phyloP scores from a whole-genome alignment of 2,113 vertebrate species.

The Sylvietta virens region DNA sequence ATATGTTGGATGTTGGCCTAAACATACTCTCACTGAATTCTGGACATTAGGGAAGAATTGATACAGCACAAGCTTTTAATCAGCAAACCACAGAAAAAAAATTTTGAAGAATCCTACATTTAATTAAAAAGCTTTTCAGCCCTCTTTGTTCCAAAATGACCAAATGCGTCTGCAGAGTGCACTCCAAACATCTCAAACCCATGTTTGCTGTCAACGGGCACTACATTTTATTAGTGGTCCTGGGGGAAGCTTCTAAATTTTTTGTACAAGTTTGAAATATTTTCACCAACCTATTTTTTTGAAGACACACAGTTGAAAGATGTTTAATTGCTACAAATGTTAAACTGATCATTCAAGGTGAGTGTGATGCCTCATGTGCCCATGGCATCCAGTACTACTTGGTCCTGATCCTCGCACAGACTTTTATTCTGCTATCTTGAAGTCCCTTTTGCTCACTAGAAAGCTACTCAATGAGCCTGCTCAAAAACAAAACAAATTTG shows the following conservation, averaged over 20 bases:
- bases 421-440: neutral
- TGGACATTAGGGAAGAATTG: constrained; percentile 20
- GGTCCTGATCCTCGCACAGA: neutral
- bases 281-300: neutral
- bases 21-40: neutral
- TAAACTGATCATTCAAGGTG: neutral
- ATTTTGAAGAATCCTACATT: neutral
- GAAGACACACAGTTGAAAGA: neutral
- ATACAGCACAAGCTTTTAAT: neutral
- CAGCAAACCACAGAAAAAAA: neutral
- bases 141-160: neutral
- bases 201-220: neutral
- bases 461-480: neutral
- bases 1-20: constrained; percentile 16
- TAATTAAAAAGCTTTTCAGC: constrained; percentile 21
- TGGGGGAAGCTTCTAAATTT: neutral
- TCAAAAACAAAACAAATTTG: neutral
- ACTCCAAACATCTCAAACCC: neutral
- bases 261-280: neutral
- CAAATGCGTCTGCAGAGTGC: neutral
- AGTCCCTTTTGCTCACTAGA: neutral
- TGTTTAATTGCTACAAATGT: neutral
- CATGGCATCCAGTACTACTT: neutral
- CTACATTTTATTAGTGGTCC: neutral
- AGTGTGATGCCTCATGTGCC: accelerated